Conservation (phyloP, 2,797 vertebrate genomes). For the Bucorvus abyssinicus region DNA sequence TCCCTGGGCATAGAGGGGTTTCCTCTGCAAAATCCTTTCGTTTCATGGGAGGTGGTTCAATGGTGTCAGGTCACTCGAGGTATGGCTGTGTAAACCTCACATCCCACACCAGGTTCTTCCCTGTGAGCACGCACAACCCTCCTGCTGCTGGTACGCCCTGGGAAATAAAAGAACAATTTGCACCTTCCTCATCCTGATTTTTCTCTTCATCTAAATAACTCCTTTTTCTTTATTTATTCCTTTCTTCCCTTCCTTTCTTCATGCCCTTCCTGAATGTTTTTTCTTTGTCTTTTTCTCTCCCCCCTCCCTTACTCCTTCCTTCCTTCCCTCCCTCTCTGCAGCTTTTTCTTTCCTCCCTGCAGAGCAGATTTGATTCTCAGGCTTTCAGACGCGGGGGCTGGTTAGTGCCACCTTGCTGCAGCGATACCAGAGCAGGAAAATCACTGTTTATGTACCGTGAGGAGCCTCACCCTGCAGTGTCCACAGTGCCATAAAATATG, state of each 20-base stretch:
- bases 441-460: background rate
- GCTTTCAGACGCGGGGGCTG: background rate
- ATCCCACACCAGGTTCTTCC: background rate
- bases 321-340: background rate
- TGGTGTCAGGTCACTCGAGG: background rate
- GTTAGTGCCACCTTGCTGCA: background rate
- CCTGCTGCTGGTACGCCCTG: background rate
- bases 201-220: background rate
- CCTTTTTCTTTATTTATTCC: background rate
- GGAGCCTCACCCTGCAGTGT: background rate
- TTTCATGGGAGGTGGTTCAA: background rate
- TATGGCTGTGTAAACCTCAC: background rate
- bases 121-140: background rate
- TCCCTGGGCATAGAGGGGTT: background rate
- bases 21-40: background rate
- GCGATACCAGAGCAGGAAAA: background rate
- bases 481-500: background rate
- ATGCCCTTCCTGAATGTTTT: background rate
- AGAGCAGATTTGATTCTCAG: background rate
- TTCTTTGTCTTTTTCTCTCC: background rate
- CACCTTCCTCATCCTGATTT: background rate
- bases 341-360: background rate
- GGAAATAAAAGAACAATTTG: background rate
- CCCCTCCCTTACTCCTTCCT: background rate
- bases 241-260: background rate